Evolutionary conservation across 2,113 vertebrate species (phyloP), one percentile per base, ranked within the genome.

Genomic region (Neolamprologus sp.): DNA sequence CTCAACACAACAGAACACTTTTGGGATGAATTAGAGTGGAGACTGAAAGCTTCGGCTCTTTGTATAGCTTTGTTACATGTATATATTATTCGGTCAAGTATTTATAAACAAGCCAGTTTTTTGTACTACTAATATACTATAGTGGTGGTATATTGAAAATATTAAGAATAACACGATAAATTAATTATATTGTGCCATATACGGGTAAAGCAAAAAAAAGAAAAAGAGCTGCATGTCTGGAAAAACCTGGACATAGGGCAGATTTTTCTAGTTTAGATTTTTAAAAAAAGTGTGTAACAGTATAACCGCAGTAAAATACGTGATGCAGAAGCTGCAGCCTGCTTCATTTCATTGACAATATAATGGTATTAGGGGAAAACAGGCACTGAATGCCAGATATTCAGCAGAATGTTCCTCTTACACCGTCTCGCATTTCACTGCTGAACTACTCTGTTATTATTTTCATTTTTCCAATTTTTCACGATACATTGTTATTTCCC

Each of bases 401-500:
- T 81, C 12, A 10, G 26, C 17, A 60, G 53, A 82, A 30, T 47
- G 33, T 88, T 53, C 21, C 47, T 83, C 55, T 55, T n/a, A 80
- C 55, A 10, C 30, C n/a, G 21, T 45, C 13, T 82, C 55, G 45
- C 42, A 9, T 6, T 17, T 28, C 78, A 53, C 42, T 17, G 57
- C 80, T 58, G 81, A 86, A 58, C 63, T 78, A 73, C 85, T 86
- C 7, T 7, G 11, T 51, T 42, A 88, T 91, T 87, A 90, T 65
- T 91, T 84, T 82, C 85, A 54, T 79, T 71, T 91, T 91, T 81
- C 54, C 45, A 63, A 68, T 58, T 40, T 47, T 47, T 35, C 54
- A 42, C 49, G 68, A 82, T 91, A 93, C 86, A 85, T 88, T 90
- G 79, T 92, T 92, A 94, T 94, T 93, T 92, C 85, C 85, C 81